Conservation (phyloP, 2,888 invertebrate species). For the Nymphalis polychloros region DNA sequence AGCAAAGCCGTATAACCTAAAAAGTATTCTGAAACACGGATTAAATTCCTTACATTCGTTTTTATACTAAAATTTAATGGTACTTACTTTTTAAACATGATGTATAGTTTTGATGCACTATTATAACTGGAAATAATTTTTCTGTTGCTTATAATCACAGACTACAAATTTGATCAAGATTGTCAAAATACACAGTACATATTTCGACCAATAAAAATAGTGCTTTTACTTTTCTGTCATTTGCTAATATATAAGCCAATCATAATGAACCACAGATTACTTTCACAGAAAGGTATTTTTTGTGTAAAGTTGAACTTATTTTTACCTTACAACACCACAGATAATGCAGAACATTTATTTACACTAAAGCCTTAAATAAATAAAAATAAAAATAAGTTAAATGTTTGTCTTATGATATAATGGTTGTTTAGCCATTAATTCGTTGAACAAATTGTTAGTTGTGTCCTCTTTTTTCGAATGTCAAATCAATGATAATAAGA, state of each 20-base stretch:
- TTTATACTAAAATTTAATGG: conserved; percentile 8
- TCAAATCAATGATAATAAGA: no score
- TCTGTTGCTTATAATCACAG: conserved; percentile 21
- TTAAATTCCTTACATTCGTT: background rate
- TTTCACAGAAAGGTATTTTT: no score
- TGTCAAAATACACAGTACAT: conserved; percentile 39
- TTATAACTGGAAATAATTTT: conserved; percentile 17
- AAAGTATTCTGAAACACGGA: conserved; percentile 10
- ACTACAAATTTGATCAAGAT: conserved; percentile 35
- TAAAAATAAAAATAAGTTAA: no score
- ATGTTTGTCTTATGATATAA: no score
- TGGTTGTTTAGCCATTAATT: no score
- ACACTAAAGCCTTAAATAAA: no score
- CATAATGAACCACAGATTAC: conserved; percentile 15
- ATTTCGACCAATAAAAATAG: conserved; percentile 34
- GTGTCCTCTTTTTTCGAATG: no score
- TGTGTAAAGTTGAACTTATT: no score
- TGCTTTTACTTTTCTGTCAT: conserved; percentile 12
- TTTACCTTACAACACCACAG: no score
- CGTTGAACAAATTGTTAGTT: no score
- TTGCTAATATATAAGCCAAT: conserved; percentile 29
- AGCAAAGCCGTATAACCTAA: conserved; percentile 52
- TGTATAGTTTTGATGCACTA: conserved; percentile 38
- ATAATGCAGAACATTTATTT: no score
- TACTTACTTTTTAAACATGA: conserved; percentile 80